Conservation (phyloP, 2,113 vertebrate genomes). For the Caranx ignobilis region DNA sequence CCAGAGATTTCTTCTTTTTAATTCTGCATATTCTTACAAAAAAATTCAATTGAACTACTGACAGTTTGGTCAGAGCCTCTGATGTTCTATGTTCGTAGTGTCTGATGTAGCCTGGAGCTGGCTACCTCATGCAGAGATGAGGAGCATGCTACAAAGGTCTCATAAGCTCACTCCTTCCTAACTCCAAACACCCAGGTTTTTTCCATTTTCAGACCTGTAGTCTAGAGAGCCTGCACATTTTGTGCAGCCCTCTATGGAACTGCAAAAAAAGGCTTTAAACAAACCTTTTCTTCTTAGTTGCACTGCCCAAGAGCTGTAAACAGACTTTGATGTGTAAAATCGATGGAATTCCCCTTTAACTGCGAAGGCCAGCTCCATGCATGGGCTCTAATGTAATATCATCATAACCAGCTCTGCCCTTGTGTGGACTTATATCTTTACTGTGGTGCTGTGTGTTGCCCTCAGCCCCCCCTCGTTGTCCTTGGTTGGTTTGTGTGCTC, state of each 20-base stretch:
- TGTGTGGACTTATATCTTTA: constrained; percentile 43
- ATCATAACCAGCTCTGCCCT: constrained; percentile 16
- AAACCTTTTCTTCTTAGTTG: background rate
- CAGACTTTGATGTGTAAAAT: constrained; percentile 15
- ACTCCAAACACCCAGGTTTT: background rate
- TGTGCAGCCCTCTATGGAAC: background rate
- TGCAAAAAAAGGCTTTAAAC: background rate
- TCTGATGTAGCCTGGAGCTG: background rate
- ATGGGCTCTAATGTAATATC: background rate
- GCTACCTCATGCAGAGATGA: background rate
- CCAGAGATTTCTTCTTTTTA: background rate
- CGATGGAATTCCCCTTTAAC: background rate
- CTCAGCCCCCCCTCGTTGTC: constrained; percentile 52
- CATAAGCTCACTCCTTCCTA: background rate
- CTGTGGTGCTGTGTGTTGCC: constrained; percentile 17
- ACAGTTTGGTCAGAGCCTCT: background rate
- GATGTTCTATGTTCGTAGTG: background rate
- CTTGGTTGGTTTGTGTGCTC: constrained; percentile 54
- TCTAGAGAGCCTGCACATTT: background rate
- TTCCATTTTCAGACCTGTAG: background rate
- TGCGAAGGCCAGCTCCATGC: no score
- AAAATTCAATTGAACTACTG: background rate
- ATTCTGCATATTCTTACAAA: background rate
- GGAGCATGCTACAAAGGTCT: background rate
- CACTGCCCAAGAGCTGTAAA: background rate